Conservation (phyloP, 2,888 invertebrate genomes). For the Cyclophora punctaria region DNA sequence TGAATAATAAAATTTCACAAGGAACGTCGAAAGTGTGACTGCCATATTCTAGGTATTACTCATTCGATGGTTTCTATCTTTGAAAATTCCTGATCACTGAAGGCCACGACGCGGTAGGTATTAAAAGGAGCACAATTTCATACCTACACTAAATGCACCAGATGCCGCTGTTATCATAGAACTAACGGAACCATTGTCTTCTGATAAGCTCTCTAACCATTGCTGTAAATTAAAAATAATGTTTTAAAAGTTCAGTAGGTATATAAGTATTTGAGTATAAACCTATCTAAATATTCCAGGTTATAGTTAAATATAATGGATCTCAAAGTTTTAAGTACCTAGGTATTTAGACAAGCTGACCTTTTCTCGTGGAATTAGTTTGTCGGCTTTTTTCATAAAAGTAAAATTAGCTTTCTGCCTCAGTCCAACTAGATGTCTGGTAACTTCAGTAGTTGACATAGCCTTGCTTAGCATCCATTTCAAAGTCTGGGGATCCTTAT, state of each 20-base stretch:
- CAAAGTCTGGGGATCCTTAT: constrained; percentile 51
- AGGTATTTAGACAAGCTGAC: constrained; percentile 17
- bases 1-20: no score
- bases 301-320: no score
- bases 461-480: constrained; percentile 49
- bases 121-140: constrained; percentile 6
- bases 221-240: constrained; percentile 32
- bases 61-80: no score
- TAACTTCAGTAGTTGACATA: constrained; percentile 65
- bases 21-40: no score
- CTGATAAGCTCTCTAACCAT: constrained; percentile 55
- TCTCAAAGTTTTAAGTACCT: not conserved
- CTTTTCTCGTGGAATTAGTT: constrained; percentile 55
- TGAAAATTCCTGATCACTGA: no score
- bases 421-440: constrained; percentile 52
- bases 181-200: constrained; percentile 42
- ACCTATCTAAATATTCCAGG: no score
- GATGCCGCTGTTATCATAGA: constrained; percentile 27
- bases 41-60: no score
- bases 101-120: no score
- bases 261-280: no score
- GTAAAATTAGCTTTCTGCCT: constrained; percentile 61
- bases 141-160: constrained; percentile 17
- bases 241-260: no score
- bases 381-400: constrained; percentile 57